A percentile compares a stretch with the other conserved stretches of the same genome.
phyloP scores from a whole-genome alignment of 37 sponge, comb jelly and placozoan genomes.

The Spongilla lacustris region DNA sequence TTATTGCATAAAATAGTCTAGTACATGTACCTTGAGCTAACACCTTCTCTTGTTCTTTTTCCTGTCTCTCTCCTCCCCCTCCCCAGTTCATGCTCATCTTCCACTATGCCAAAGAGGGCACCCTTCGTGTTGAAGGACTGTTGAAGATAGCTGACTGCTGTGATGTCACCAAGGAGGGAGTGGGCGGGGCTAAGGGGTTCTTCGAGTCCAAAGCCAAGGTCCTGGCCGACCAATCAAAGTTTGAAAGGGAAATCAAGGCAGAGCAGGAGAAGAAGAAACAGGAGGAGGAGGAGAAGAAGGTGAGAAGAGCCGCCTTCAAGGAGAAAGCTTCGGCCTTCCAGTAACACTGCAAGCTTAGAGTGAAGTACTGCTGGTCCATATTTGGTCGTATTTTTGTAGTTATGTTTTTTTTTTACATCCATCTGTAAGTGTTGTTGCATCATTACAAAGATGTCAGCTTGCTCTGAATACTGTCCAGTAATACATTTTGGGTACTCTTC shows the following conservation, averaged over 20 bases:
- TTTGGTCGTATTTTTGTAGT: no score
- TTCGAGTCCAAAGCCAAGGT: slow-evolving; percentile 90
- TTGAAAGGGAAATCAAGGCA: slow-evolving; percentile 87
- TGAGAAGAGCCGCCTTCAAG: slow-evolving; percentile 82
- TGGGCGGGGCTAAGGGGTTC: slow-evolving; percentile 90
- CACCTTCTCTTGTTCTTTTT: no score
- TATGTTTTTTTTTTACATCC: no score
- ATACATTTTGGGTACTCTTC: no score
- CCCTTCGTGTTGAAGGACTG: slow-evolving; percentile 81
- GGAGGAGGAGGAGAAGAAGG: slow-evolving; percentile 79
- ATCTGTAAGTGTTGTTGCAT: no score
- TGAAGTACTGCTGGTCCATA: background rate
- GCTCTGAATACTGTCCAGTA: no score
- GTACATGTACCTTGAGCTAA: no score
- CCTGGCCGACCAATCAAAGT: slow-evolving; percentile 65
- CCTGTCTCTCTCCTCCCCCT: background rate
- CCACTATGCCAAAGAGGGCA: slow-evolving; percentile 77
- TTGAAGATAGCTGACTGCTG: slow-evolving; percentile 79
- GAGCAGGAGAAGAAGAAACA: slow-evolving; percentile 91
- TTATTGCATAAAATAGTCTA: no score
- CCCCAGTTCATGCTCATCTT: slow-evolving; percentile 90
- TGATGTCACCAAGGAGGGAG: slow-evolving; percentile 88
- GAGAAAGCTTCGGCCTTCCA: slow-evolving; percentile 87
- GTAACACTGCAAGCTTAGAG: background rate
- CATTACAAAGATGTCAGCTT: no score